Evolutionary conservation across 2,888 invertebrate species (phyloP).

Genomic region (Tenthredo mesomela): DNA sequence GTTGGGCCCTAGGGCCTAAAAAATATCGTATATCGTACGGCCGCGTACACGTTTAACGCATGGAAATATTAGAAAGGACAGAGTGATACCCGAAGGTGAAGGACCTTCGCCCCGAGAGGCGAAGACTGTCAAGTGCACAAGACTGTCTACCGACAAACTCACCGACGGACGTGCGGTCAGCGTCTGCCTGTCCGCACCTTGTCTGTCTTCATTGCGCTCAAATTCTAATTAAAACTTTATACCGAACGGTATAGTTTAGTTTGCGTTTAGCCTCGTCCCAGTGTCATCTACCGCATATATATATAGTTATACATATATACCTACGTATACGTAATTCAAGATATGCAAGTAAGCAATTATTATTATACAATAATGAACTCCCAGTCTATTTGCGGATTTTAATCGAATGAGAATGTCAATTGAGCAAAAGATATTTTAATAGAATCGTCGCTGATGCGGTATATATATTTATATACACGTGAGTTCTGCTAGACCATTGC

Average conservation of each 20-base stretch:
- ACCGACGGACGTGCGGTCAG: slow-evolving; percentile 57
- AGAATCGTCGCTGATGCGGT: slow-evolving; percentile 36
- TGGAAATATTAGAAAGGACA: slow-evolving; percentile 67
- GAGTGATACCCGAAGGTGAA: slow-evolving; percentile 69
- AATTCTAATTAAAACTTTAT: slow-evolving; percentile 59
- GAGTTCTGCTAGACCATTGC: slow-evolving; percentile 38
- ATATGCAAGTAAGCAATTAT: background rate
- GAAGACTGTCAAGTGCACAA: slow-evolving; percentile 62
- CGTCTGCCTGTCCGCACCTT: slow-evolving; percentile 60
- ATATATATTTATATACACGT: background rate
- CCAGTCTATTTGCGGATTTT: background rate
- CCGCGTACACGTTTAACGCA: slow-evolving; percentile 49
- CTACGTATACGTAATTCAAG: background rate
- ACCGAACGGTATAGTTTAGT: slow-evolving; percentile 32
- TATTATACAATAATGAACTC: background rate
- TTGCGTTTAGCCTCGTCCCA: background rate
- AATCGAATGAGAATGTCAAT: slow-evolving; percentile 20
- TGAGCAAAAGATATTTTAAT: slow-evolving; percentile 46
- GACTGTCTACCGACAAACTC: slow-evolving; percentile 51
- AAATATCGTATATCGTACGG: slow-evolving; percentile 52
- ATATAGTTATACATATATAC: background rate
- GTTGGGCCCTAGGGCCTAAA: slow-evolving; percentile 50
- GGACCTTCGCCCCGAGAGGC: slow-evolving; percentile 60
- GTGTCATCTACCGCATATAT: background rate
- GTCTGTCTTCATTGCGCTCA: slow-evolving; percentile 59